These are phyloP conservation scores for Rousettus madagascariensis DNA, from an alignment of 2,797 vertebrate species.

Conservation along the genomic window DNA sequence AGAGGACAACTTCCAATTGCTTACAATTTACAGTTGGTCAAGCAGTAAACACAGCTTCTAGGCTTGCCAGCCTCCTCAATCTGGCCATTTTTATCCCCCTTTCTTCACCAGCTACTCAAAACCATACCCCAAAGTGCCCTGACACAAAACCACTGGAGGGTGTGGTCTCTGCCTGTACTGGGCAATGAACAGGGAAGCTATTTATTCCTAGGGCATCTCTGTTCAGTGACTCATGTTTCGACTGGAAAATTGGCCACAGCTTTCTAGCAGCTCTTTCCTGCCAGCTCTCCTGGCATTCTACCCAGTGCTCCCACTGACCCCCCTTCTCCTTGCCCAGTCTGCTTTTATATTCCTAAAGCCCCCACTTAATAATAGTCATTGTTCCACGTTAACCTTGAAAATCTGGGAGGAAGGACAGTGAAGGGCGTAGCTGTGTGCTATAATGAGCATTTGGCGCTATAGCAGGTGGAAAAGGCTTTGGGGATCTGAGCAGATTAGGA, in stretches of 20 bases:
- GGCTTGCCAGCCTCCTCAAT: slow-evolving; percentile 84
- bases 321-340: slow-evolving; percentile 72
- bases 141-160: slow-evolving; percentile 92
- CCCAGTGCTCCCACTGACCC: slow-evolving; percentile 82
- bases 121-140: slow-evolving; percentile 88
- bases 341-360: slow-evolving; percentile 81
- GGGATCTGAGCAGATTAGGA: slow-evolving; percentile 91
- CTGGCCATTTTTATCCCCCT: slow-evolving; percentile 86
- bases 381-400: slow-evolving; percentile 89
- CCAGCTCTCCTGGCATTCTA: slow-evolving; percentile 90
- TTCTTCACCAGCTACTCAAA: slow-evolving; percentile 83
- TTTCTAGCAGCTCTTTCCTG: slow-evolving; percentile 86
- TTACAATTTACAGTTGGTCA: slow-evolving; percentile 85
- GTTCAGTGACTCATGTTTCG: slow-evolving; percentile 96
- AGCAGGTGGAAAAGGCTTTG: slow-evolving; percentile 91
- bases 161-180: slow-evolving; percentile 91
- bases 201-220: slow-evolving; percentile 97
- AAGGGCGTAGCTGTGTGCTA: slow-evolving; percentile 86
- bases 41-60: slow-evolving; percentile 89
- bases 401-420: slow-evolving; percentile 84
- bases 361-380: slow-evolving; percentile 88
- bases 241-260: slow-evolving; percentile 95
- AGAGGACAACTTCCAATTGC: slow-evolving; percentile 83
- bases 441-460: slow-evolving; percentile 88
- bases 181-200: slow-evolving; percentile 93